phyloP scores from a whole-genome alignment of 1,140 invertebrate genomes.

The Heliconius himera region DNA sequence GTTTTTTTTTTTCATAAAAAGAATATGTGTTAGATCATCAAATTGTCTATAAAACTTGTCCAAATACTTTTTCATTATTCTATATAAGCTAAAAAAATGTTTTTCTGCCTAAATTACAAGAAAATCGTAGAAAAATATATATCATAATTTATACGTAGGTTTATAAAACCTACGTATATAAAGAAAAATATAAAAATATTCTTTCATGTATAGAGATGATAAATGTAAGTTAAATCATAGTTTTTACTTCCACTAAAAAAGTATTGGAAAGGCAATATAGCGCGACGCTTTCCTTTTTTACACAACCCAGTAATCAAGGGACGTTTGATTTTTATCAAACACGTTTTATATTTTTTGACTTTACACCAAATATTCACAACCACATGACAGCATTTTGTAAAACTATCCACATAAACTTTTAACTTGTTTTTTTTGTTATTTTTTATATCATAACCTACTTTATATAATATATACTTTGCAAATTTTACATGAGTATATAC shows the following conservation, averaged over 20 bases:
- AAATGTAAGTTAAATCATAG: not conserved
- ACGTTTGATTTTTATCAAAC: not conserved
- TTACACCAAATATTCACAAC: not conserved
- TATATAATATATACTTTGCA: not conserved
- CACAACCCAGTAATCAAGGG: not conserved
- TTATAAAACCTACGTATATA: no score
- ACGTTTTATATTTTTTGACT: not conserved
- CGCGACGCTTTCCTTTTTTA: constrained; percentile 1
- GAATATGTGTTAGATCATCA: no score
- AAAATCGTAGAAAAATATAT: no score
- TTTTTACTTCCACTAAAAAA: constrained; percentile 3
- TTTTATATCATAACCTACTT: not conserved
- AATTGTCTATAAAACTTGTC: no score
- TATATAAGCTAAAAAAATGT: no score
- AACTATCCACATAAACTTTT: not conserved
- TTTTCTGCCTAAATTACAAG: no score
- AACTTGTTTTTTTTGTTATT: not conserved
- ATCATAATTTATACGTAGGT: no score
- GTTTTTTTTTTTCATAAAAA: no score
- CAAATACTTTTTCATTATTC: no score
- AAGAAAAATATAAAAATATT: not conserved
- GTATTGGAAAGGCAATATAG: not conserved
- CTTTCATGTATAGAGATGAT: not conserved
- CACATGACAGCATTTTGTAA: not conserved
- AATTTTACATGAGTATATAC: no score